A percentile compares a stretch with the other conserved stretches of the same genome.
phyloP scores from a whole-genome alignment of 1,140 invertebrate genomes.

The Lasioglossum baleicum region DNA sequence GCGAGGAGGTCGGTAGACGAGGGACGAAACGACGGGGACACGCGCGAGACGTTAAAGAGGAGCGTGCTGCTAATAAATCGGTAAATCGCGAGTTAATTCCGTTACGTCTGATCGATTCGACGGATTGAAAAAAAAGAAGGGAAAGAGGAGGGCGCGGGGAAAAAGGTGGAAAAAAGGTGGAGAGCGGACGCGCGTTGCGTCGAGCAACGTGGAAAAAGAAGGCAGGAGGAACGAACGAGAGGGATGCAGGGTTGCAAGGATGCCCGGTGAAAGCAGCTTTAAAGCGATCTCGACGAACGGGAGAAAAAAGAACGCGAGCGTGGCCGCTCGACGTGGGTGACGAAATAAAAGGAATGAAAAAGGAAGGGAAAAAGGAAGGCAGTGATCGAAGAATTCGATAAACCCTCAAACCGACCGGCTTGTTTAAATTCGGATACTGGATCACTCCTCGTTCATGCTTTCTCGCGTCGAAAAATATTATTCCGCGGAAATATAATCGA shows the following conservation, averaged over 20 bases:
- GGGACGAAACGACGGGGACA: slow-evolving; percentile 23
- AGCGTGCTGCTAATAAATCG: slow-evolving; percentile 62
- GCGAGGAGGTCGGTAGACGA: no score
- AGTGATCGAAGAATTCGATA: slow-evolving; percentile 67
- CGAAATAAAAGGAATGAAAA: slow-evolving; percentile 59
- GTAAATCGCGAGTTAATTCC: slow-evolving; percentile 70
- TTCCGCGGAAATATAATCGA: slow-evolving; percentile 16
- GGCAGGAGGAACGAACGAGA: no score
- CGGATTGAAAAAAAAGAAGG: slow-evolving; percentile 20
- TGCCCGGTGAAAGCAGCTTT: slow-evolving; percentile 63
- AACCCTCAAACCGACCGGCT: slow-evolving; percentile 59
- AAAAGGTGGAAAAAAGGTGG: no score
- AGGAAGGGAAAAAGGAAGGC: no score
- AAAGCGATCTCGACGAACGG: slow-evolving; percentile 61
- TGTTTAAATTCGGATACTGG: slow-evolving; percentile 54
- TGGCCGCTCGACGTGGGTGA: slow-evolving; percentile 48
- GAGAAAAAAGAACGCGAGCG: slow-evolving; percentile 47
- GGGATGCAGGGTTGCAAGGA: slow-evolving; percentile 49
- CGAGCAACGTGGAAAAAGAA: no score
- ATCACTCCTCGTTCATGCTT: slow-evolving; percentile 9
- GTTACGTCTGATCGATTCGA: slow-evolving; percentile 62
- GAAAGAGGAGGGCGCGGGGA: slow-evolving; percentile 2
- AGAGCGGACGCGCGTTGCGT: no score
- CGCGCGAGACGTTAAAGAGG: slow-evolving; percentile 30
- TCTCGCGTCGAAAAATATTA: slow-evolving; percentile 15